Evolutionary conservation across 2,797 vertebrate species (phyloP), one percentile per base, ranked within the genome.

Genomic region (Eulemur rubriventer): DNA sequence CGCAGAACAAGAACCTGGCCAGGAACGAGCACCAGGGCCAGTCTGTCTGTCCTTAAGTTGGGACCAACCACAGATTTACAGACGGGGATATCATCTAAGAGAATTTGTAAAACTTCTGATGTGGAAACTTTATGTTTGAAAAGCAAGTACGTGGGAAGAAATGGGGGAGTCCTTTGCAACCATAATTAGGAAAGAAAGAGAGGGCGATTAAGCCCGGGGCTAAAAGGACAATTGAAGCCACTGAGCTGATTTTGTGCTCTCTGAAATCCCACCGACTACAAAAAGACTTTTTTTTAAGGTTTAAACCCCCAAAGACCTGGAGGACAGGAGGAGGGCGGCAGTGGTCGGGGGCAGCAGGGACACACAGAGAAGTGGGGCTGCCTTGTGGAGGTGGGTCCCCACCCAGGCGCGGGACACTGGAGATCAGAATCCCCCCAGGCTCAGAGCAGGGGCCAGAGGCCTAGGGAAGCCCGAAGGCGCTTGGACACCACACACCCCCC

Each of bases 291-390:
- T 8, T 26, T 63, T 86, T 0, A 76, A 67, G 48, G 46, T 22
- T 2, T 46, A 57, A 57, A 22, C 26, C 26, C n/a, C 35, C 30
- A 17, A 8, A 14, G 55, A 38, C 35, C 38, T 7, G 43, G 72
- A 76, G 22, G 59, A 5, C 20, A 13, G 16, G 57, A 46, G 50
- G 43, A 75, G 30, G n/a, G 28, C 12, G 3, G 33, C 26, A 43
- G 43, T 43, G 43, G 43, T 0, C 43, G 1, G 43, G 43, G 43
- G 43, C 0, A 2, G 43, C 43, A 20, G 35, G 24, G 43, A 52
- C 14, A 14, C 28, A 18, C 17, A 2, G 18, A 24, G 7, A 28
- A 12, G 52, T 1, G 0, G n/a, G 2, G 0, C 48, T 0, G 17
- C 13, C 61, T 4, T 4, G 0, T 0, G 0, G 26, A 4, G 43